phyloP scores from a whole-genome alignment of 2,113 vertebrate species.

The Ariopsis seemanni region DNA sequence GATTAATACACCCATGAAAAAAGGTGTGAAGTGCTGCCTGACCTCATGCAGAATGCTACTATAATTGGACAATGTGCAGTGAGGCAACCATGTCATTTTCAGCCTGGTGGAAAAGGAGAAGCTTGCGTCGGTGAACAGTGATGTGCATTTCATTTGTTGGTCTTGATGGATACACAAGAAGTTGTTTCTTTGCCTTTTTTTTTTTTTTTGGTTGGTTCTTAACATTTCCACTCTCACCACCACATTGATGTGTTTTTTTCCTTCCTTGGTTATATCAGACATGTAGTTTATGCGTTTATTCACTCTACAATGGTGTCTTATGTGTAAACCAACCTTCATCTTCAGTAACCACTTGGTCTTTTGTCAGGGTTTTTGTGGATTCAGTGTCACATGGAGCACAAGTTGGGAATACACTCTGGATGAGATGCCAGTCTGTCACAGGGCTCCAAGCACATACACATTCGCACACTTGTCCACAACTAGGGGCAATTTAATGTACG shows the following conservation, averaged over 20 bases:
- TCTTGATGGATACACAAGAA: neutral
- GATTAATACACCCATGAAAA: neutral
- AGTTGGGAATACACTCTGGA: neutral
- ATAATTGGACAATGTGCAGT: slow-evolving; percentile 11
- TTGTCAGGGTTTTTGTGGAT: neutral
- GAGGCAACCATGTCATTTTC: slow-evolving; percentile 20
- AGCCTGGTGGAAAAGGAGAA: neutral
- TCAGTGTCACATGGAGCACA: neutral
- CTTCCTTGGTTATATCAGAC: neutral
- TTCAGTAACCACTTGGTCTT: neutral
- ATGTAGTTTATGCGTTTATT: neutral
- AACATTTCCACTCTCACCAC: neutral
- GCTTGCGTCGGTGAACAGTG: slow-evolving; percentile 5
- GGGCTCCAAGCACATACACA: neutral
- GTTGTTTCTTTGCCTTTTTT: neutral
- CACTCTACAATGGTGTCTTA: neutral
- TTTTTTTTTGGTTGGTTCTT: neutral
- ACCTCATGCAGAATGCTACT: neutral
- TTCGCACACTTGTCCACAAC: neutral
- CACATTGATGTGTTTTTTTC: neutral
- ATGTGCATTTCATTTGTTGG: neutral
- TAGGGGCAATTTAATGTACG: neutral
- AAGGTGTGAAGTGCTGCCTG: slow-evolving; percentile 7
- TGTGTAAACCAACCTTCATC: neutral
- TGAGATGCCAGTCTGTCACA: neutral